A percentile compares a stretch with the other conserved stretches of the same genome.
These are phyloP conservation scores for Dioctria linearis DNA, from an alignment of 2,888 invertebrate species.

Conservation along the genomic window DNA sequence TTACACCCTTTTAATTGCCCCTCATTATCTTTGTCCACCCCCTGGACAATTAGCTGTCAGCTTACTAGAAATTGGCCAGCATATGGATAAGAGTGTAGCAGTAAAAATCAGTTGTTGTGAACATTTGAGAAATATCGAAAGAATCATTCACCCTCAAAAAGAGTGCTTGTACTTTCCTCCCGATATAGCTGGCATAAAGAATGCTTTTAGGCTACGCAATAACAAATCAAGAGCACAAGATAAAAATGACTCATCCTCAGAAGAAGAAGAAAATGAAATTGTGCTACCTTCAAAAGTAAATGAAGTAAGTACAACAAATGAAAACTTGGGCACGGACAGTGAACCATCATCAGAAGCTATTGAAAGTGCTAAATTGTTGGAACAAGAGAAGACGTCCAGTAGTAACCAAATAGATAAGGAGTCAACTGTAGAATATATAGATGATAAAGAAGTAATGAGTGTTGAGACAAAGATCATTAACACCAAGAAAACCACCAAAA, in stretches of 20 bases:
- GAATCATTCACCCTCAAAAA: conserved; percentile 65
- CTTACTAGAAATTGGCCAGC: conserved; percentile 61
- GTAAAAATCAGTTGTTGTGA: conserved; percentile 61
- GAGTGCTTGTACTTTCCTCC: conserved; percentile 63
- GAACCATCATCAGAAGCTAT: not conserved
- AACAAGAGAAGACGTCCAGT: no score
- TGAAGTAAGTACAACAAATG: not conserved
- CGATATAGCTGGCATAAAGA: conserved; percentile 62
- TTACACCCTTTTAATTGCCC: conserved; percentile 59
- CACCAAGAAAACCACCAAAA: not conserved
- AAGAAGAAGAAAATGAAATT: not conserved
- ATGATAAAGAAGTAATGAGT: not conserved
- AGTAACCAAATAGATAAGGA: no score
- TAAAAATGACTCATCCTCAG: conserved; percentile 1
- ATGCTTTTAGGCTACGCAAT: conserved; percentile 57
- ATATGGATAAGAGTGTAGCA: conserved; percentile 60
- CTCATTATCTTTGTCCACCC: conserved; percentile 64
- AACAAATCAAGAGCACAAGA: not conserved
- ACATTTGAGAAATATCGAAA: conserved; percentile 62
- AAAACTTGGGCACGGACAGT: not conserved
- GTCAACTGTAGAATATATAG: not conserved
- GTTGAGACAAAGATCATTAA: not conserved
- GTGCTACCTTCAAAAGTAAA: not conserved
- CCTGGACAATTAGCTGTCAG: conserved; percentile 62
- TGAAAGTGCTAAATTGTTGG: no score